Evolutionary conservation across 2,797 vertebrate species (phyloP).

Genomic region (Parauchenoglanis ngamensis): DNA sequence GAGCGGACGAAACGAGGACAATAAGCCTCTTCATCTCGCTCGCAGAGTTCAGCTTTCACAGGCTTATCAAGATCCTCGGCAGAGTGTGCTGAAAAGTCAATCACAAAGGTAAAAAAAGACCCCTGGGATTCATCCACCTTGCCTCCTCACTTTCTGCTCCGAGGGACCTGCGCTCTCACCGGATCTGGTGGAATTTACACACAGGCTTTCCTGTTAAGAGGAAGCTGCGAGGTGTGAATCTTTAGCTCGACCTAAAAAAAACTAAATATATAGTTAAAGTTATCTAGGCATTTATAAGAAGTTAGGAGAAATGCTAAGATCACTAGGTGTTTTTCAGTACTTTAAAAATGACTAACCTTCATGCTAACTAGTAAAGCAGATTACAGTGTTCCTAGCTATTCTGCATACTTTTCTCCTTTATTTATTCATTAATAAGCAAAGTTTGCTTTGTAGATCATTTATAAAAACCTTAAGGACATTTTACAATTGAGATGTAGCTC

Average conservation of each 20-base stretch:
- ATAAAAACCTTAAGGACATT: not conserved
- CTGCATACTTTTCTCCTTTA: too few species aligned
- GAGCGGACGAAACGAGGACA: constrained; percentile 57
- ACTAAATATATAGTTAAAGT: not conserved
- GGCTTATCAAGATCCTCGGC: constrained; percentile 69
- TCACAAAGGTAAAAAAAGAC: constrained; percentile 63
- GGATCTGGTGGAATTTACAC: constrained; percentile 37
- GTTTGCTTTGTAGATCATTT: not conserved
- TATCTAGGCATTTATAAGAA: not conserved
- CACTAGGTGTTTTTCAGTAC: not conserved
- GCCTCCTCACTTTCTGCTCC: constrained; percentile 40
- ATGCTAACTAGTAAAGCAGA: not conserved
- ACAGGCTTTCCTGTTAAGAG: constrained; percentile 30
- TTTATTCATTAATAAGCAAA: not conserved
- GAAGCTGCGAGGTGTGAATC: constrained; percentile 30
- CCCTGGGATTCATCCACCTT: constrained; percentile 57
- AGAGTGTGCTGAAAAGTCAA: constrained; percentile 68
- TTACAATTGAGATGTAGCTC: not conserved
- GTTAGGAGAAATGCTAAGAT: not conserved
- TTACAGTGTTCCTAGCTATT: not conserved
- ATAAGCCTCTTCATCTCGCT: constrained; percentile 66
- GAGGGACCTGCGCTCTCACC: constrained; percentile 21
- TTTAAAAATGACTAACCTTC: not conserved
- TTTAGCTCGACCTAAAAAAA: not conserved
- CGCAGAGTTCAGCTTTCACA: constrained; percentile 68